Evolutionary conservation across 2,113 vertebrate genomes (phyloP), one percentile per base, ranked within the genome.

Genomic region (Hystrix brachyura): DNA sequence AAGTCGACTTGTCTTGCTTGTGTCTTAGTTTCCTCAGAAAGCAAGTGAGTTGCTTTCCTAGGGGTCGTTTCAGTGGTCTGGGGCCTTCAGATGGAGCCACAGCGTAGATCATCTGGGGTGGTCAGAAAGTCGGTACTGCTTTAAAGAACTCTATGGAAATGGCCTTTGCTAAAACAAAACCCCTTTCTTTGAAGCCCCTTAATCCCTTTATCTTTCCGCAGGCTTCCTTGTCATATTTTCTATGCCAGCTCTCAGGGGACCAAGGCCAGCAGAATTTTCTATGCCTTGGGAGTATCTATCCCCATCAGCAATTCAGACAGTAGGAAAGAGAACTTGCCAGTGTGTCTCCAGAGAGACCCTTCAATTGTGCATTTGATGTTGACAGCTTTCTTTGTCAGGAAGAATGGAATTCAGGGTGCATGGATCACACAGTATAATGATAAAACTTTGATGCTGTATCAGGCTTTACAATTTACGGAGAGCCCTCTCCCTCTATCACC

Each of bases 251-350:
- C 95, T 95, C 94, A 21, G 55, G 95, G 81, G 97, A 96, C 92
- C 81, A 86, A 83, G 81, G 84, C 95, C 67, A 83, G 94, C 60
- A 86, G 92, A 86, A 91, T 95, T 91, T 90, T 85, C 89, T 94
- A 1, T 69, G 95, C 67, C 98, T 95, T 85, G 97, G 95, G 96
- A 98, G 90, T 96, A 74, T 94, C 94, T 95, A 59, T 90, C 48
- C 74, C 92, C 94, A 82, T 96, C 95, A 96, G 95, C 72, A 96
- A 90, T 84, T 95, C 95, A 97, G 95, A 53, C 93, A 60, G 84
- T 88, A 71, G 96, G 87, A 93, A 93, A 69, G 89, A 91, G 96
- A 82, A 85, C 76, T 86, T 90, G 82, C n/a, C 1, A 78, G 6
- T 17, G 55, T 69, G 57, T 94, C 88, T 96, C 91, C 90, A 72